These are phyloP conservation scores for Melanotaenia nigrans DNA, from an alignment of 2,797 vertebrate genomes.

Conservation along the genomic window DNA sequence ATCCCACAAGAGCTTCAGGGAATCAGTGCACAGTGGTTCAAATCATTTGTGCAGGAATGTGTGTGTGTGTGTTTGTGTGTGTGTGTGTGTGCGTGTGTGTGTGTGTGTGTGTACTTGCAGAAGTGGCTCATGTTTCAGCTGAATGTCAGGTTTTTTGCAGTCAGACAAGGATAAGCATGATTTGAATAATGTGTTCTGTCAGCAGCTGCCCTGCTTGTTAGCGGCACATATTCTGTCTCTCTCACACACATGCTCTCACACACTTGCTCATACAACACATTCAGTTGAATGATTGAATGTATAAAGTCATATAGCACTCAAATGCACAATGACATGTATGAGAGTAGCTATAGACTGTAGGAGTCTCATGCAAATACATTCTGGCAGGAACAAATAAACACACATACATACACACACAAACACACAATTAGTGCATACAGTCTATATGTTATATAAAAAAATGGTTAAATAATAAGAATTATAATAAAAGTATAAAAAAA, in stretches of 20 bases:
- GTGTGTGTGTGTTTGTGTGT: conserved; percentile 16
- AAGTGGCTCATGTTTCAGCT: conserved; percentile 54
- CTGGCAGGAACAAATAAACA: not conserved
- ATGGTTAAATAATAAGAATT: not conserved
- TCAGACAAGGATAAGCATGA: conserved; percentile 53
- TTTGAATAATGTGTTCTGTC: conserved; percentile 67
- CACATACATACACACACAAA: not conserved
- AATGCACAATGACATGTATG: conserved; percentile 45
- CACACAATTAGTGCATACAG: not conserved
- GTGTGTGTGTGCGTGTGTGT: conserved; percentile 15
- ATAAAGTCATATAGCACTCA: conserved; percentile 15
- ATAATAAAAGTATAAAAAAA: not conserved
- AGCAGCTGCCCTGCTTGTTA: conserved; percentile 52
- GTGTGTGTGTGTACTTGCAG: conserved; percentile 24
- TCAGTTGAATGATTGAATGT: conserved; percentile 9
- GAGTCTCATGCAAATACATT: conserved; percentile 17
- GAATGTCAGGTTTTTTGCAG: conserved; percentile 67
- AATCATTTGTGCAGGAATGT: conserved; percentile 27
- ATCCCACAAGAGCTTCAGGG: conserved; percentile 36
- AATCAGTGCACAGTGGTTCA: conserved; percentile 30
- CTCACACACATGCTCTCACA: not conserved
- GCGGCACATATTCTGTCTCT: conserved; percentile 22
- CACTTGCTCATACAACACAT: conserved; percentile 4
- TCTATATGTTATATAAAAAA: not conserved
- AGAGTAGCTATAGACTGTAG: not conserved